These are phyloP conservation scores for Sylvicapra grimmia DNA, from an alignment of 2,113 vertebrate genomes.

Conservation along the genomic window DNA sequence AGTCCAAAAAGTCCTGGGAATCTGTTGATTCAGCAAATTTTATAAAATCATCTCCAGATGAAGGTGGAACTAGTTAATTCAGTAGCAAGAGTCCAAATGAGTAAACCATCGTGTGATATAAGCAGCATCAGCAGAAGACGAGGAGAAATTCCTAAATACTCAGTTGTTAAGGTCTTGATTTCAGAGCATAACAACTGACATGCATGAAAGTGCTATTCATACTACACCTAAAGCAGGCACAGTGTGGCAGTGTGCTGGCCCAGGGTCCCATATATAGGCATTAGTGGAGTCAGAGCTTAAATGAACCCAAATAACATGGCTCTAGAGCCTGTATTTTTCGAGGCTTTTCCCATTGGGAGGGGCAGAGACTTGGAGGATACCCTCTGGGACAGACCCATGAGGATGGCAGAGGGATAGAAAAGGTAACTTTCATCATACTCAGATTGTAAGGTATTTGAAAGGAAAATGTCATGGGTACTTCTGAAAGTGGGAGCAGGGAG, in stretches of 20 bases:
- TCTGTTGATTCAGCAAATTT: not conserved
- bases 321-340: not conserved
- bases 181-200: not conserved
- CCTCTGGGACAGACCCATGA: not conserved
- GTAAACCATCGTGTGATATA: not conserved
- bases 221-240: not conserved
- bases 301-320: not conserved
- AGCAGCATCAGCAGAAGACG: not conserved
- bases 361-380: not conserved
- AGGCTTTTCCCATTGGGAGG: not conserved
- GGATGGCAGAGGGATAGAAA: not conserved
- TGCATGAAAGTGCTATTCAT: not conserved
- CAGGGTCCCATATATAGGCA: not conserved
- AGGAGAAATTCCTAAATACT: not conserved
- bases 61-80: not conserved
- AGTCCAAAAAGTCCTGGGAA: not conserved
- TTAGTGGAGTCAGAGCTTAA: not conserved
- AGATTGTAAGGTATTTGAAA: not conserved
- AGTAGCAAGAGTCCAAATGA: not conserved
- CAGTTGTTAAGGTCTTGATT: not conserved
- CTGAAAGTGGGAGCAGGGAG: not conserved
- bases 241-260: not conserved
- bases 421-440: not conserved
- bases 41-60: not conserved
- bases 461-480: not conserved